Conservation (phyloP, 1,140 invertebrate species). For the Trissolcus basalis region DNA sequence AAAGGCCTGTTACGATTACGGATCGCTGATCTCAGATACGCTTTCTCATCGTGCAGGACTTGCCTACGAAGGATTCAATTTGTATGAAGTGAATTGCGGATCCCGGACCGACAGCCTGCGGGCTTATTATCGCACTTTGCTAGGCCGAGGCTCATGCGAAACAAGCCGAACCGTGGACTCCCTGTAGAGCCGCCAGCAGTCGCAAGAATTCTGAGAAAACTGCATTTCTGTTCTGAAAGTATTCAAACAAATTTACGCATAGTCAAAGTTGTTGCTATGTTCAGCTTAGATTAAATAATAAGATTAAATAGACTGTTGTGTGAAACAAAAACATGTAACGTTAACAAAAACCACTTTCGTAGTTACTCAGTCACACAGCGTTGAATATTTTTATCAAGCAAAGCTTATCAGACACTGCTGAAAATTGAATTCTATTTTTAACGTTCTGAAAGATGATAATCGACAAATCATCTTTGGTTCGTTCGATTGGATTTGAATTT, state of each 20-base stretch:
- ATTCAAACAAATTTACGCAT: conserved; percentile 54
- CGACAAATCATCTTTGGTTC: too few relatives aligned
- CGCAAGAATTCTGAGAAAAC: conserved; percentile 57
- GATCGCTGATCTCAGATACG: conserved; percentile 73
- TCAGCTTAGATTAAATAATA: conserved; percentile 28
- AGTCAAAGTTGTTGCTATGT: conserved; percentile 37
- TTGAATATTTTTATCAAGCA: too few relatives aligned
- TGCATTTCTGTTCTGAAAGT: conserved; percentile 54
- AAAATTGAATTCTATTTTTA: too few relatives aligned
- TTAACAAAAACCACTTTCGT: conserved; percentile 9
- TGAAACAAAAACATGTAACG: conserved; percentile 17
- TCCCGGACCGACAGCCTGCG: conserved; percentile 72
- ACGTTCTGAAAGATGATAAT: too few relatives aligned
- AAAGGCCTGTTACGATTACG: conserved; percentile 68
- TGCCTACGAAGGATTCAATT: conserved; percentile 74
- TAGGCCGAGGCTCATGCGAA: conserved; percentile 61
- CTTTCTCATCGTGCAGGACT: conserved; percentile 66
- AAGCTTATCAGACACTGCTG: too few relatives aligned
- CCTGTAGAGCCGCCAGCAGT: conserved; percentile 52
- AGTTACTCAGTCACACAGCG: not conserved
- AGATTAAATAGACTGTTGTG: conserved; percentile 26
- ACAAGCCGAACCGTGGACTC: conserved; percentile 58
- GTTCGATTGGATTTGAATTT: too few relatives aligned
- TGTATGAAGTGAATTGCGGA: conserved; percentile 71
- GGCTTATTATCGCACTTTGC: conserved; percentile 75